Percentiles rank a stretch among this genome's conserved stretches.
Evolutionary conservation across 2,113 vertebrate species (phyloP).

Genomic region (Psilopogon haemacephalus): DNA sequence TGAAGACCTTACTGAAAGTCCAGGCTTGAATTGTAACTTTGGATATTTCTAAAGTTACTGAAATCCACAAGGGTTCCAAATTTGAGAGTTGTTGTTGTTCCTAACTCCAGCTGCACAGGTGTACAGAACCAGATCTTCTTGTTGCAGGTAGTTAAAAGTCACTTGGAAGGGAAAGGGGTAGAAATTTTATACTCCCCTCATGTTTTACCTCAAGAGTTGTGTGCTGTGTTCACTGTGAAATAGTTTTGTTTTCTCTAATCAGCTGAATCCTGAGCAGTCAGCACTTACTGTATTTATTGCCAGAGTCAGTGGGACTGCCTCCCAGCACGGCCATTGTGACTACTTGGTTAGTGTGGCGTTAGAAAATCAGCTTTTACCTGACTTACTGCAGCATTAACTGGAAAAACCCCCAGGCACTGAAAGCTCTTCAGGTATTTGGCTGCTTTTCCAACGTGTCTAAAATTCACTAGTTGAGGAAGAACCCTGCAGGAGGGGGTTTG

Average conservation of each 20-base stretch:
- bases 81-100: neutral
- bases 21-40: slow-evolving; percentile 82
- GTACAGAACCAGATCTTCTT: neutral
- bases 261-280: neutral
- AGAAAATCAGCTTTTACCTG: neutral
- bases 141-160: slow-evolving; percentile 1
- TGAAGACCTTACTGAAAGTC: slow-evolving; percentile 97
- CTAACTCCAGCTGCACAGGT: neutral
- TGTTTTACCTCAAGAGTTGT: neutral
- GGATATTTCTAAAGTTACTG: neutral
- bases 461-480: neutral
- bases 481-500: neutral
- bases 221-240: slow-evolving; percentile 77
- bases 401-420: neutral
- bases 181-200: neutral
- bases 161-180: neutral
- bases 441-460: neutral
- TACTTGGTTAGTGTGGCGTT: neutral
- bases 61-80: slow-evolving; percentile 17
- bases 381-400: slow-evolving; percentile 20
- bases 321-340: neutral
- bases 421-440: neutral
- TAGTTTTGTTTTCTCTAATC: neutral
- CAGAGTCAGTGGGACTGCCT: neutral
- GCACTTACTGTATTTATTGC: neutral